phyloP scores from a whole-genome alignment of 1,140 invertebrate species.

The Pogonognathellus flavescens region DNA sequence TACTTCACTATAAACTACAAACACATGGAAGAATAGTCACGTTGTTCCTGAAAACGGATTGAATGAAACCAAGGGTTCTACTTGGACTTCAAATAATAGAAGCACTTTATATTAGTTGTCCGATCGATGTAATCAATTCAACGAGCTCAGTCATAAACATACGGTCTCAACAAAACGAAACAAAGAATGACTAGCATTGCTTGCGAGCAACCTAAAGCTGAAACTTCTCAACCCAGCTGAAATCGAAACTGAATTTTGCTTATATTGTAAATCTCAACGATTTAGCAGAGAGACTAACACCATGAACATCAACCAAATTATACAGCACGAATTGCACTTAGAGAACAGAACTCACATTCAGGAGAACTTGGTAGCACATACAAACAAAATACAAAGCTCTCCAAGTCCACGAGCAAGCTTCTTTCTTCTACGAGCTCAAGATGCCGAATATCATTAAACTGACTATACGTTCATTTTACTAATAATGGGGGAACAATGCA shows the following conservation, averaged over 20 bases:
- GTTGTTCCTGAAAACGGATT: not conserved
- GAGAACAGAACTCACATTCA: no score
- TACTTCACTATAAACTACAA: slow-evolving; percentile 4
- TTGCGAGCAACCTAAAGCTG: not conserved
- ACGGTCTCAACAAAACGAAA: slow-evolving; percentile 1
- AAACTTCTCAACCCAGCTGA: not conserved
- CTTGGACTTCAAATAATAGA: not conserved
- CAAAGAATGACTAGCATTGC: not conserved
- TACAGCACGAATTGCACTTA: not conserved
- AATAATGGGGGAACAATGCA: slow-evolving; percentile 58
- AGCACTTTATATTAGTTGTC: slow-evolving; percentile 32
- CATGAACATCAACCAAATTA: not conserved
- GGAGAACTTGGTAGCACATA: no score
- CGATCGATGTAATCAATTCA: slow-evolving; percentile 50
- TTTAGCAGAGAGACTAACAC: not conserved
- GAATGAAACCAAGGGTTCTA: no score
- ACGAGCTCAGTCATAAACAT: not conserved
- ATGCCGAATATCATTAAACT: slow-evolving; percentile 49
- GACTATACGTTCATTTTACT: slow-evolving; percentile 40
- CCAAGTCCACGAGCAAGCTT: not conserved
- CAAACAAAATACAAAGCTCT: no score
- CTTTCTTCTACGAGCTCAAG: slow-evolving; percentile 43
- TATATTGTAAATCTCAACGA: not conserved
- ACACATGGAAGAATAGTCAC: slow-evolving; percentile 4
- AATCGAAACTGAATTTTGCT: not conserved